A percentile compares a stretch with the other conserved stretches of the same genome.
These are phyloP conservation scores for Mechanitis messenoides DNA, from an alignment of 2,888 invertebrate genomes.

Conservation along the genomic window DNA sequence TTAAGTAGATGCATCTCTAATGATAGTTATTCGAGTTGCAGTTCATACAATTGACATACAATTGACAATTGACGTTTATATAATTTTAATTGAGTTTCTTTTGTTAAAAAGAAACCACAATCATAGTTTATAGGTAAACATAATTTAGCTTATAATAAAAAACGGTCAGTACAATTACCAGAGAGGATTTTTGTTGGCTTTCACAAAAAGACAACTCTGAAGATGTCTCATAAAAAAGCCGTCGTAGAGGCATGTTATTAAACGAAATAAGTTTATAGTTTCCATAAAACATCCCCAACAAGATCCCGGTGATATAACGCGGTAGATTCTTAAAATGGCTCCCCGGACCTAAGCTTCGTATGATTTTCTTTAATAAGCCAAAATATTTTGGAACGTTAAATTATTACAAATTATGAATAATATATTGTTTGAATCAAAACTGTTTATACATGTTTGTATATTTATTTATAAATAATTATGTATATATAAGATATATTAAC, in stretches of 20 bases:
- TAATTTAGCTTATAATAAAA: not conserved
- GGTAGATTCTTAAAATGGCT: conserved; percentile 30
- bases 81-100: too few relatives aligned
- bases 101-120: not conserved
- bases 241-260: conserved; percentile 31
- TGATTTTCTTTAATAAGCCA: conserved; percentile 50
- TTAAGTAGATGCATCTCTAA: too few relatives aligned
- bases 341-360: conserved; percentile 37
- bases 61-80: too few relatives aligned
- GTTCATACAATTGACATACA: too few relatives aligned
- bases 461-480: too few relatives aligned
- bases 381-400: conserved; percentile 42
- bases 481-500: not conserved
- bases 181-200: conserved; percentile 8
- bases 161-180: conserved; percentile 1
- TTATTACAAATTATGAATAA: conserved; percentile 43
- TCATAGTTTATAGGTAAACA: not conserved
- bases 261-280: conserved; percentile 38
- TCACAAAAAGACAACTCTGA: conserved; percentile 17
- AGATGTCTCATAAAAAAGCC: conserved; percentile 30
- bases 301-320: conserved; percentile 23
- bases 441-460: not conserved
- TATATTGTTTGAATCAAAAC: not conserved
- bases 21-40: too few relatives aligned
- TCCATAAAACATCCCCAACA: conserved; percentile 31